Conservation (phyloP, 1,140 invertebrate genomes). For the Drosophila sp. region DNA sequence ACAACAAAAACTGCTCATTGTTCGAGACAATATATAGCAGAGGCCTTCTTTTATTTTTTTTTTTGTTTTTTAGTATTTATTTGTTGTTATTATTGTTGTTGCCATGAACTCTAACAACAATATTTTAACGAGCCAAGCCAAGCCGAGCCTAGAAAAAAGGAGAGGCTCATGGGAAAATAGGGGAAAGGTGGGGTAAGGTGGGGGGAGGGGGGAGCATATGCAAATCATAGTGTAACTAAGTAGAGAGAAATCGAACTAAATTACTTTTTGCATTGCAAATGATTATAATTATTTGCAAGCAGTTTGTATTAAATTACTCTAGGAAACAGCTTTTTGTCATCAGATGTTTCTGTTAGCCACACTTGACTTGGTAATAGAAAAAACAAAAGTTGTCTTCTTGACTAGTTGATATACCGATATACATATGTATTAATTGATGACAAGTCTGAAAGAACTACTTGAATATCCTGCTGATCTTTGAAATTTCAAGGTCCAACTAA, state of each 20-base stretch:
- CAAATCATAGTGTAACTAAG: conserved; percentile 16
- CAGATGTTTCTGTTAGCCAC: not conserved
- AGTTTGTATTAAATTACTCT: conserved; percentile 1
- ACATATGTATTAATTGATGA: not conserved
- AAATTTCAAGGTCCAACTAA: no score
- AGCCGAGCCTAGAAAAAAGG: conserved; percentile 12
- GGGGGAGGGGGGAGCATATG: not conserved
- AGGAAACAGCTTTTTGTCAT: not conserved
- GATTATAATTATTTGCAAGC: not conserved
- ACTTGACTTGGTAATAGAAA: not conserved
- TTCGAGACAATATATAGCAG: not conserved
- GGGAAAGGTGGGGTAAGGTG: no score
- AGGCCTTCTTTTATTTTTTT: not conserved
- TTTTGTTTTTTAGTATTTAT: not conserved
- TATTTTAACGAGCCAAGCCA: no score
- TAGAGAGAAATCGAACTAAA: conserved; percentile 18
- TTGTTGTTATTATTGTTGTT: not conserved
- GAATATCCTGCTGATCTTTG: not conserved
- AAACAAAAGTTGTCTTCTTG: no score
- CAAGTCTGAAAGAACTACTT: not conserved
- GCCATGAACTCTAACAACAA: conserved; percentile 43
- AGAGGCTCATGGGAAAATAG: no score
- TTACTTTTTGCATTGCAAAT: conserved; percentile 1
- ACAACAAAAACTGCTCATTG: conserved; percentile 20
- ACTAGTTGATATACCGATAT: no score